Base-by-base conservation (phyloP, 2,888 invertebrate genomes). In the Acholoe squamosa region DNA sequence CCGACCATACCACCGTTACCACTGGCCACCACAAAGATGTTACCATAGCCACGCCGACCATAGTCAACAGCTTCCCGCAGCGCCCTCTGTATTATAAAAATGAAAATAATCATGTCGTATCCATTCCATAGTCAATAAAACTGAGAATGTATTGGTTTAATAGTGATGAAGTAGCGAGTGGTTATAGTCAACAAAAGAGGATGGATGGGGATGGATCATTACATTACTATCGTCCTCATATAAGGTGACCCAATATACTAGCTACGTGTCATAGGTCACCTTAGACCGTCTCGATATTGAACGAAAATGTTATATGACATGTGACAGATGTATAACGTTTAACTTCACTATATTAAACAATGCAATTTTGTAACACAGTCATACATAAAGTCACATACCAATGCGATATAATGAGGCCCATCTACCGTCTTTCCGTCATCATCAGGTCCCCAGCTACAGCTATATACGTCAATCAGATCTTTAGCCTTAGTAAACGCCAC, bases 361-460 rank as follows among this genome's bases (percentile, higher is more conserved):
- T 43, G 43, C 10, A 43, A 43, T 43, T 43, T 43, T 43, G 43
- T 43, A 7, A 43, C 43, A 43, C 54, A 19, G 12, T 19, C 54
- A 14, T 10, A 3, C 19, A 61, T 19, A n/a, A n/a, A 12, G 25
- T n/a, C 0, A 76, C 80, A 28, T 16, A 94, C 95, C 91, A 92
- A 92, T n/a, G 96, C 95, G 90, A 96, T 91, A 67, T 94, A 92
- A 92, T 96, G 96, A 0, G 96, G 96, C 54, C 96, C 96, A 93
- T 96, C 96, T 22, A 96, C 95, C 10, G 96, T 96, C 90, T 93
- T 94, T 0, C 96, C 96, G 93, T 96, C 96, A 93, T 96, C 96
- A 91, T 95, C 95, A 16, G 96, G 96, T 10, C 96, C 96, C 96
- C 96, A 96, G 92, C 96, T 96, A 92, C 95, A 95, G 92, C 95